Evolutionary conservation across 2,888 invertebrate genomes (phyloP).

Genomic region (Neoitamus cyanurus): DNA sequence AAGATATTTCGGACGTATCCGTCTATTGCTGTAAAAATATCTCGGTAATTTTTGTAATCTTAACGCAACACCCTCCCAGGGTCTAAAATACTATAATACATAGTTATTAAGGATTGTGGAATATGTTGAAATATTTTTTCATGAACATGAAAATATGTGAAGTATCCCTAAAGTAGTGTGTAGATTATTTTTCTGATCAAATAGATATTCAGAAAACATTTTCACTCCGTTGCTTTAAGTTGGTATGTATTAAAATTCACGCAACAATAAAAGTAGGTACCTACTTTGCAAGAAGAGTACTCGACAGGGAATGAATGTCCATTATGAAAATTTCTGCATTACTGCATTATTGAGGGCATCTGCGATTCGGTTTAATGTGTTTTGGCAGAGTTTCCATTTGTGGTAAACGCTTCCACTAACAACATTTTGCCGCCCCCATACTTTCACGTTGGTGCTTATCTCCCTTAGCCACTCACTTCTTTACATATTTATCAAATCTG

Average conservation of each 20-base stretch:
- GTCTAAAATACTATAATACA: no score
- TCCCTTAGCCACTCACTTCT: background rate
- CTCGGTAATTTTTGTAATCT: no score
- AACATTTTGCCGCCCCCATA: background rate
- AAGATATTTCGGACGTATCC: no score
- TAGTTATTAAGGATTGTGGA: background rate
- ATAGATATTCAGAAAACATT: background rate
- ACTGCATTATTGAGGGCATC: constrained; percentile 1
- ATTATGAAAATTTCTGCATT: constrained; percentile 1
- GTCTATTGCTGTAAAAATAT: no score
- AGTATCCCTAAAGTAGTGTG: background rate
- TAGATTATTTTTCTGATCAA: background rate
- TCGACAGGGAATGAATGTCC: background rate
- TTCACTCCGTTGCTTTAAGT: background rate
- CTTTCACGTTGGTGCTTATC: background rate
- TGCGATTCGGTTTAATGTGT: constrained; percentile 16
- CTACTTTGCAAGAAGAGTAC: background rate
- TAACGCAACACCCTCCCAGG: no score
- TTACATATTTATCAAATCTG: background rate
- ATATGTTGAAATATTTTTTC: background rate
- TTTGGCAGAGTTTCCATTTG: background rate
- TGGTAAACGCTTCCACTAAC: background rate
- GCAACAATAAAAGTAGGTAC: background rate
- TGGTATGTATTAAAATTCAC: background rate
- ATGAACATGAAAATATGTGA: background rate